phyloP scores from a whole-genome alignment of 2,113 vertebrate species.

The Lampris megalopsis region DNA sequence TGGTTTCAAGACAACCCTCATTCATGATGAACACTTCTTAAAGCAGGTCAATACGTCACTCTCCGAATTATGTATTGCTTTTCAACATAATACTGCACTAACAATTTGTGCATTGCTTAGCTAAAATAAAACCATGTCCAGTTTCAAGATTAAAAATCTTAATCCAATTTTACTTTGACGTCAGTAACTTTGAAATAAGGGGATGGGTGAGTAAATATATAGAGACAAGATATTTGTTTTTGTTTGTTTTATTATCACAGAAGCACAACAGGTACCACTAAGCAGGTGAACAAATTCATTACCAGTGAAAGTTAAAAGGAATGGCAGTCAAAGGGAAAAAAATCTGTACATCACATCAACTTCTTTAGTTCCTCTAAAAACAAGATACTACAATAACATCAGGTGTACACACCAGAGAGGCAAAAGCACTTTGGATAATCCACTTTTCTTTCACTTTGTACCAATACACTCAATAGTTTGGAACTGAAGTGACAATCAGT shows the following conservation, averaged over 20 bases:
- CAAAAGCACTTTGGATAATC: conserved; percentile 72
- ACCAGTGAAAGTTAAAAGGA: conserved; percentile 63
- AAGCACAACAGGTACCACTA: conserved; percentile 83
- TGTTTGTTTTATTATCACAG: conserved; percentile 82
- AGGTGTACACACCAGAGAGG: conserved; percentile 64
- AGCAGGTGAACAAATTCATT: conserved; percentile 72
- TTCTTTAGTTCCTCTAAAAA: conserved; percentile 50
- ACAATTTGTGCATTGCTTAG: no score
- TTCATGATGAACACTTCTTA: no score
- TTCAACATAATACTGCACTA: no score
- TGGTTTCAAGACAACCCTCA: no score
- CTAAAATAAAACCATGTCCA: no score
- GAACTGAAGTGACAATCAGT: conserved; percentile 42
- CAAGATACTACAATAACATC: conserved; percentile 58
- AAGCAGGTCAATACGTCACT: no score
- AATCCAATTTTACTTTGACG: no score
- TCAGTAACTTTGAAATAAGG: neutral
- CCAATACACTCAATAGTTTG: conserved; percentile 34
- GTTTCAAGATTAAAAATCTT: no score
- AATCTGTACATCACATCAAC: conserved; percentile 66
- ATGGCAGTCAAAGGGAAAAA: conserved; percentile 61
- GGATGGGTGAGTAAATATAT: neutral
- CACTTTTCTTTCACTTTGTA: conserved; percentile 57
- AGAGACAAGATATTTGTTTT: neutral
- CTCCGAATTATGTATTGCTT: no score